These are phyloP conservation scores for Ceratotherium simum DNA, from an alignment of 2,113 vertebrate species.

Conservation along the genomic window DNA sequence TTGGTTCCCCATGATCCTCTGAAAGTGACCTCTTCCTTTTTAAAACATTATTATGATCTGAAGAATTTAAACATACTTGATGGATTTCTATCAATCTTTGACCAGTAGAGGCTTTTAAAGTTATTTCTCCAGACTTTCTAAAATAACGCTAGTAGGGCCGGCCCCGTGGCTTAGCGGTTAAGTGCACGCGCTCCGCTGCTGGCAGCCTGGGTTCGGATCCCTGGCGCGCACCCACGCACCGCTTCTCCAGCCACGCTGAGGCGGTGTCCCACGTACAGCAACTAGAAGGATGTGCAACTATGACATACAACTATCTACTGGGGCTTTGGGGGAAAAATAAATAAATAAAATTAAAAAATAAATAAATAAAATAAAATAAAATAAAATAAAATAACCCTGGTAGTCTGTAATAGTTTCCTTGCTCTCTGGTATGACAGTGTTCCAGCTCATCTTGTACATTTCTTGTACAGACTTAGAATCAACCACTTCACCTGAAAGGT, in stretches of 20 bases:
- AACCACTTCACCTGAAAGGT: not conserved
- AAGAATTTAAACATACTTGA: slow-evolving; percentile 8
- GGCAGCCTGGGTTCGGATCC: no score
- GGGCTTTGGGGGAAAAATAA: no score
- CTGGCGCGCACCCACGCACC: no score
- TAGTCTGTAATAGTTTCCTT: not conserved
- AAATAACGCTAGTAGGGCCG: not conserved
- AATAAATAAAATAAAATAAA: no score
- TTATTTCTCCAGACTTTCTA: not conserved
- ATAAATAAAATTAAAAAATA: no score
- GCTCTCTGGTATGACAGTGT: not conserved
- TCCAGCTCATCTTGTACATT: not conserved
- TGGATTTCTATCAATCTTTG: not conserved
- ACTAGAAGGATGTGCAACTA: no score
- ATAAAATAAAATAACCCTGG: not conserved
- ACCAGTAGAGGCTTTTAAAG: not conserved
- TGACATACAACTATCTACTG: no score
- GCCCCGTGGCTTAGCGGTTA: no score
- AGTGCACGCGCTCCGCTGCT: no score
- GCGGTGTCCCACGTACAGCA: no score
- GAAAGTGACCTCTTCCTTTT: not conserved
- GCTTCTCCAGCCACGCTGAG: no score
- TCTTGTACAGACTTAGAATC: not conserved
- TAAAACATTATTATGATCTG: not conserved
- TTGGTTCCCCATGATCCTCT: not conserved